phyloP scores from a whole-genome alignment of 2,113 vertebrate species.

The Apodemus speciosus region DNA sequence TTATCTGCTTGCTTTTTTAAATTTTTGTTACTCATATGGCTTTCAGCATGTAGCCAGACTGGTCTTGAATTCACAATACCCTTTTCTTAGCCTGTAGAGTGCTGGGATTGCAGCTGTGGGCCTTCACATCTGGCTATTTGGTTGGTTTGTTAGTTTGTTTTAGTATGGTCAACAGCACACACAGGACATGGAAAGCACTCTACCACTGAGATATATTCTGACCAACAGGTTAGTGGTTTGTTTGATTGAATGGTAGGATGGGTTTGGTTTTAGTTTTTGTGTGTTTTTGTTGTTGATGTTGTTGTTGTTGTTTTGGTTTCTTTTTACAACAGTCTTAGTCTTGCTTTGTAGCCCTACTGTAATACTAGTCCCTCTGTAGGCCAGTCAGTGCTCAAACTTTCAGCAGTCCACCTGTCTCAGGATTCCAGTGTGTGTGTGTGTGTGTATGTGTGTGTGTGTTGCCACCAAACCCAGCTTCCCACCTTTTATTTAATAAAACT shows the following conservation, averaged over 20 bases:
- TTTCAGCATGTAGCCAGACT: not conserved
- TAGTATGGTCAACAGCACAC: not conserved
- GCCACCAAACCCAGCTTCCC: not conserved
- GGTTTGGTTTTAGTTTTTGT: not conserved
- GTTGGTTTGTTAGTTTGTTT: not conserved
- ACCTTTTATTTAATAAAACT: not conserved
- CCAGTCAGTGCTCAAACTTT: not conserved
- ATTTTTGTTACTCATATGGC: not conserved
- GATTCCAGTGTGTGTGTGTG: not conserved
- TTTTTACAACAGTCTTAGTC: not conserved
- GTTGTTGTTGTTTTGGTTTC: not conserved
- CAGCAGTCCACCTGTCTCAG: not conserved
- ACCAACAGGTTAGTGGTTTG: not conserved
- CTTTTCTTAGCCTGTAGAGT: not conserved
- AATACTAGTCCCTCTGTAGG: not conserved
- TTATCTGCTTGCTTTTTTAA: not conserved
- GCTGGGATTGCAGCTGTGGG: no score
- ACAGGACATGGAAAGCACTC: not conserved
- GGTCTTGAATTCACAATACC: not conserved
- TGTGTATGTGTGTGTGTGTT: not conserved
- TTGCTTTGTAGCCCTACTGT: not conserved
- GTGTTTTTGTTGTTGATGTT: not conserved
- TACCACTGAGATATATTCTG: not conserved
- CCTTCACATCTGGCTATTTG: not conserved
- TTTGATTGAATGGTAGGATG: not conserved